Base-by-base conservation (phyloP, 2,797 vertebrate species). In the Premnoplex brunnescens region DNA sequence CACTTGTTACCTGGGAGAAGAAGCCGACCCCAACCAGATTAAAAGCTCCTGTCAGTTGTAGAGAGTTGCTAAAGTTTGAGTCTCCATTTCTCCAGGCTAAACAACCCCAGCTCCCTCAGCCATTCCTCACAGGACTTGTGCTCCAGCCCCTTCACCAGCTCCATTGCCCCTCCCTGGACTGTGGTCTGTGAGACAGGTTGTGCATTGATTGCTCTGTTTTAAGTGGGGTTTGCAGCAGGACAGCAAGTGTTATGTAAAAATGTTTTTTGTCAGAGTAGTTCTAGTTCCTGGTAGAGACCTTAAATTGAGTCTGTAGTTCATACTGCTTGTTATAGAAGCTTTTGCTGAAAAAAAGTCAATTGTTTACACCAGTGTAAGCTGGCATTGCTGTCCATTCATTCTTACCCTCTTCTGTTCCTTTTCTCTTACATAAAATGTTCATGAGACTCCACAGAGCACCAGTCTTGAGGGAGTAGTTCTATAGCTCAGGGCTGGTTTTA, bases 261-360 rank as follows among this genome's bases (percentile, higher is more conserved):
- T 20, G 2, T 28, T 56, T 8, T 32, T 46, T 64, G 9, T 34
- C 12, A 16, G 11, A 74, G n/a, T n/a, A 46, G 12, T 51, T 80
- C 3, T 5, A 15, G n/a, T 8, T 76, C 21, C 34, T 21, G 23
- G 7, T 19, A 41, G 24, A 67, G n/a, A n/a, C 39, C 22, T 34
- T 54, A 37, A 66, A 30, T 73, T 73, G 36, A 12, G 30, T 36
- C 3, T 5, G 0, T 59, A 2, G 27, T 26, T 74, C 1, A 0
- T 54, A 14, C 8, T 37, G 43, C 30, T 49, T 58, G 17, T 39
- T 73, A 8, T 5, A 18, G 39, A 80, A 49, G 26, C 7, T 19
- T 60, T 64, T 54, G 28, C 60, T 66, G 6, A 2, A 10, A 68
- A 67, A 68, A 64, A 36, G 4, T 11, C 7, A 8, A 2, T 5